These are phyloP conservation scores for Bombyx mandarina DNA, from an alignment of 1,140 invertebrate genomes.

Conservation along the genomic window DNA sequence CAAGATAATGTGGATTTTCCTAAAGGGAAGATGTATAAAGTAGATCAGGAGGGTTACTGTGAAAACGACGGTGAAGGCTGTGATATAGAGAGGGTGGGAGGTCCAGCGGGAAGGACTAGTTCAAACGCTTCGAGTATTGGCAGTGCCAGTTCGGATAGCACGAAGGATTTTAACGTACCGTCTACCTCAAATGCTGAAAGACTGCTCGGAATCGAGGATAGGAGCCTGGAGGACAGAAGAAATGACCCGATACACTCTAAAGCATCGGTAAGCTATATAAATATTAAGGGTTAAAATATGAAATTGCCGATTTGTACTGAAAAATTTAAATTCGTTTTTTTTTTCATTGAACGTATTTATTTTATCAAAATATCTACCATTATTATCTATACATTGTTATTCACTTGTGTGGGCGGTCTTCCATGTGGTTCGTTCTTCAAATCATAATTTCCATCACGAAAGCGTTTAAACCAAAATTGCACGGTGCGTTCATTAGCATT, in stretches of 20 bases:
- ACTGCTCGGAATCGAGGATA: conserved; percentile 42
- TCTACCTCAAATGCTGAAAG: conserved; percentile 60
- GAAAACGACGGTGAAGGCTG: conserved; percentile 30
- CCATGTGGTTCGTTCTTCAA: too few relatives aligned
- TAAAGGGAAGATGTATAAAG: conserved; percentile 58
- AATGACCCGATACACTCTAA: conserved; percentile 33
- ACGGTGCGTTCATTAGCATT: too few relatives aligned
- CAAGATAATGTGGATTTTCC: conserved; percentile 54
- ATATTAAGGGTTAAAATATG: too few relatives aligned
- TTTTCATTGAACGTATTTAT: too few relatives aligned
- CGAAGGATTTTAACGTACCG: conserved; percentile 48
- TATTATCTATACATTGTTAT: too few relatives aligned
- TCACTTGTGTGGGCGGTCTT: too few relatives aligned
- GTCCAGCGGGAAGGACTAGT: conserved; percentile 35
- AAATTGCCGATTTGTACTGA: too few relatives aligned
- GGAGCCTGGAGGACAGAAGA: conserved; percentile 11
- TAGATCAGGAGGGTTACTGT: conserved; percentile 30
- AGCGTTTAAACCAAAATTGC: too few relatives aligned
- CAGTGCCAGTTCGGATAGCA: conserved; percentile 42
- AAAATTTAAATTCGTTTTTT: too few relatives aligned
- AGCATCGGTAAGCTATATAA: conserved; percentile 28
- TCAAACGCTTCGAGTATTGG: conserved; percentile 50
- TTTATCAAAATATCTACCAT: too few relatives aligned
- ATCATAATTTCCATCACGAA: too few relatives aligned
- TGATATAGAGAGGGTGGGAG: conserved; percentile 31